phyloP scores from a whole-genome alignment of 1,140 invertebrate species.

The Brachionus sp. region DNA sequence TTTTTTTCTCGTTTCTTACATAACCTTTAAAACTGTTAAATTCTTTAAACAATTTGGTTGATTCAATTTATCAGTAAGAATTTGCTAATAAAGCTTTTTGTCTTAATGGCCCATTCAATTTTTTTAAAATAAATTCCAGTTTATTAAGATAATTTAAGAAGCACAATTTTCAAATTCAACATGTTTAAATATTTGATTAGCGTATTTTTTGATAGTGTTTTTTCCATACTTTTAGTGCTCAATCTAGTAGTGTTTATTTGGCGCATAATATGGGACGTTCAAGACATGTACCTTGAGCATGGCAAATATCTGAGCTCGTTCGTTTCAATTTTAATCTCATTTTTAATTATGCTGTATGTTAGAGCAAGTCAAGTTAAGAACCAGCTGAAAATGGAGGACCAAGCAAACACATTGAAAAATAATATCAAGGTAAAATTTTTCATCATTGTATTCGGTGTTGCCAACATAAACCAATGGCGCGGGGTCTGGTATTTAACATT shows the following conservation, averaged over 20 bases:
- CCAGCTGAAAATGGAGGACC: background rate
- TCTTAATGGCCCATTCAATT: no score
- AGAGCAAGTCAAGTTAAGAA: background rate
- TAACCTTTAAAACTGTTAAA: background rate
- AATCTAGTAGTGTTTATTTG: conserved; percentile 35
- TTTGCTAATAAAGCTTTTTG: no score
- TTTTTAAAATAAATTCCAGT: no score
- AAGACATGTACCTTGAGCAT: background rate
- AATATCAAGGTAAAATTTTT: conserved; percentile 17
- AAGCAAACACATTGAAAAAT: background rate
- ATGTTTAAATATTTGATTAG: background rate
- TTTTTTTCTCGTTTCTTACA: background rate
- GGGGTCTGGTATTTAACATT: conserved; percentile 34
- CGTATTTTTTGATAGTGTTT: background rate
- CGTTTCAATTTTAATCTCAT: background rate
- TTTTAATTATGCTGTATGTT: background rate
- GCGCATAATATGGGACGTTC: conserved; percentile 43
- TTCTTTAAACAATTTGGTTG: no score
- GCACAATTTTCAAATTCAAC: background rate
- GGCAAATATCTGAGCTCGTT: background rate
- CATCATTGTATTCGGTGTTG: background rate
- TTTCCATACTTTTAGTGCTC: conserved; percentile 20
- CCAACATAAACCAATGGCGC: conserved; percentile 35
- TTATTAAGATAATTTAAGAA: no score
- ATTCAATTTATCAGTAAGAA: no score